Evolutionary conservation across 2,797 vertebrate genomes (phyloP).

Genomic region (Anguilla marmorata): DNA sequence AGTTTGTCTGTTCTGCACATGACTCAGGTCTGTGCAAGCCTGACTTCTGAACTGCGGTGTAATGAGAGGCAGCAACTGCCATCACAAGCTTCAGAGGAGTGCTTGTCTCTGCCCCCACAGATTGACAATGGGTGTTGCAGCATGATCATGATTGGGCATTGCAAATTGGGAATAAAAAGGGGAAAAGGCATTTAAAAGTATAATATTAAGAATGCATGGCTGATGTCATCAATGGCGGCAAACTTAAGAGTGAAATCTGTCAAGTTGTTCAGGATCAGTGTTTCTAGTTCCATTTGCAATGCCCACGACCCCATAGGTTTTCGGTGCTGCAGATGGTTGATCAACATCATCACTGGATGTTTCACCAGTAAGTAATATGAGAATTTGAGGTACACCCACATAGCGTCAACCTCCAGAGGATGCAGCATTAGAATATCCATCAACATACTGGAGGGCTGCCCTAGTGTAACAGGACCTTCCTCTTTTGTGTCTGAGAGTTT

Average conservation of each 20-base stretch:
- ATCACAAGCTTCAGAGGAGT: too few relatives aligned
- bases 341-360: conserved; percentile 27
- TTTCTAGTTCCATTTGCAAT: conserved; percentile 34
- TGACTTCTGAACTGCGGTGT: too few relatives aligned
- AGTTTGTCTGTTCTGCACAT: too few relatives aligned
- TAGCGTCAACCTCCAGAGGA: conserved; percentile 35
- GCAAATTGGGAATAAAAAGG: not conserved
- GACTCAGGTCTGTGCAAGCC: too few relatives aligned
- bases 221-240: not conserved
- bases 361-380: conserved; percentile 40
- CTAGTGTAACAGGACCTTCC: conserved; percentile 37
- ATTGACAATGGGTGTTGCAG: too few relatives aligned
- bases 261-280: not conserved
- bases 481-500: conserved; percentile 24
- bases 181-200: too few relatives aligned
- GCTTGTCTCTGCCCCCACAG: too few relatives aligned
- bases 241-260: conserved; percentile 34
- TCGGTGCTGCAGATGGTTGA: not conserved
- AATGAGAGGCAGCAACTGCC: too few relatives aligned
- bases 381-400: conserved; percentile 37
- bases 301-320: conserved; percentile 11
- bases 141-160: not conserved
- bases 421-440: conserved; percentile 27
- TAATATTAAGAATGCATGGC: not conserved
- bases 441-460: conserved; percentile 37